phyloP scores from a whole-genome alignment of 2,113 vertebrate species.

The Cettia cetti region DNA sequence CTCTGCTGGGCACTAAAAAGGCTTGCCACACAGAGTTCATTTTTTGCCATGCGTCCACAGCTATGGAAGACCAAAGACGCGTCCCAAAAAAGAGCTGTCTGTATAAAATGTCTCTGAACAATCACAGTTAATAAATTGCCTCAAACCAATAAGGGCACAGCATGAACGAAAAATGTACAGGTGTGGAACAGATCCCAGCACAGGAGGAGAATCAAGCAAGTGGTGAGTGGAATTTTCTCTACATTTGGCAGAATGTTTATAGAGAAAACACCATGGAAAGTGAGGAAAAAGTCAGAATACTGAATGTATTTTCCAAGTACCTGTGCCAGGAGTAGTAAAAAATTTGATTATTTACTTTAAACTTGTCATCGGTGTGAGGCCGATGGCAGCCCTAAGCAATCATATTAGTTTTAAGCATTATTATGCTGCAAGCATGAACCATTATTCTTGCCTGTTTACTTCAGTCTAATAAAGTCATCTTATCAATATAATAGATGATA shows the following conservation, averaged over 20 bases:
- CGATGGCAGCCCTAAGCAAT: not conserved
- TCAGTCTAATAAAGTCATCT: not conserved
- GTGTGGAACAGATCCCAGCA: not conserved
- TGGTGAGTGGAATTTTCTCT: constrained; percentile 42
- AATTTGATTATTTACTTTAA: constrained; percentile 58
- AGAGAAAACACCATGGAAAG: constrained; percentile 55
- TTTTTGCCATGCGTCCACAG: not conserved
- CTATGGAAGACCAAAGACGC: not conserved
- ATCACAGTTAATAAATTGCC: constrained; percentile 33
- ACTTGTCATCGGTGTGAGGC: constrained; percentile 15
- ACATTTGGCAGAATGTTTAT: constrained; percentile 41
- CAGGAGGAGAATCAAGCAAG: not conserved
- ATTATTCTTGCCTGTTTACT: not conserved
- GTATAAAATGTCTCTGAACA: not conserved
- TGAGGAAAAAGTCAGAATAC: constrained; percentile 16
- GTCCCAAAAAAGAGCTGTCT: not conserved
- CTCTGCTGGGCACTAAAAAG: not conserved
- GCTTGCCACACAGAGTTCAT: not conserved
- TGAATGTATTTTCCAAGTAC: constrained; percentile 53
- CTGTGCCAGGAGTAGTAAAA: constrained; percentile 61
- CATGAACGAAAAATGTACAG: not conserved
- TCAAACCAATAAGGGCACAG: not conserved
- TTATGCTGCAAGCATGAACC: not conserved
- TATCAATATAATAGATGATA: not conserved
- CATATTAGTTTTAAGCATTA: not conserved